Evolutionary conservation across 2,888 invertebrate species (phyloP).

Genomic region (Tryphoninae sp.): DNA sequence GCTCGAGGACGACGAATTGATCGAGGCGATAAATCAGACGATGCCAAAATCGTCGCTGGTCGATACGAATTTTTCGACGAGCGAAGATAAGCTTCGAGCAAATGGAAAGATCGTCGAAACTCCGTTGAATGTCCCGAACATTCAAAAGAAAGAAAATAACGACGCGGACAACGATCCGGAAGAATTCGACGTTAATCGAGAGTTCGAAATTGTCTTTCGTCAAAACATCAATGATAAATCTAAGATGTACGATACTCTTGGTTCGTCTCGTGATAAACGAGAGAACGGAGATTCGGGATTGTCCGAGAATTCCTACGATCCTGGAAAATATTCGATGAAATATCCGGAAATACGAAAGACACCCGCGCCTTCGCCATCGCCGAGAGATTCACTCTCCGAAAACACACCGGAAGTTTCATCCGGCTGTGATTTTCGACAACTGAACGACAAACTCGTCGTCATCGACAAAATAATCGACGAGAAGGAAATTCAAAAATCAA

Average conservation of each 20-base stretch:
- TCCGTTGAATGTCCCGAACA: not conserved
- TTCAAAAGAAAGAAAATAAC: conserved; percentile 8
- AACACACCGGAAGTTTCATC: not conserved
- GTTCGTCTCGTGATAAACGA: conserved; percentile 5
- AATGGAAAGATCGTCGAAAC: not conserved
- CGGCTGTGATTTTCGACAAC: conserved; percentile 37
- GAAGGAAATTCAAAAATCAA: conserved; percentile 32
- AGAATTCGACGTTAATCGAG: conserved; percentile 2
- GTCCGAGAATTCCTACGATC: conserved; percentile 18
- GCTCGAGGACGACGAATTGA: conserved; percentile 76
- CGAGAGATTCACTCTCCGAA: conserved; percentile 58
- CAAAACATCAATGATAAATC: conserved; percentile 4
- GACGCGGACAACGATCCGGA: not conserved
- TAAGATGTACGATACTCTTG: not conserved
- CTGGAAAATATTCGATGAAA: conserved; percentile 3
- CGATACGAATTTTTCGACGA: conserved; percentile 17
- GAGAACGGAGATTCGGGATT: conserved; percentile 17
- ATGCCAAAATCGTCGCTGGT: conserved; percentile 67
- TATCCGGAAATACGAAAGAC: conserved; percentile 65
- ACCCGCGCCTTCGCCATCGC: conserved; percentile 63
- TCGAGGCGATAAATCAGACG: conserved; percentile 76
- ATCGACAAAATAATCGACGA: conserved; percentile 53
- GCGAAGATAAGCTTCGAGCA: not conserved
- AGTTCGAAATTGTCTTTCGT: conserved; percentile 7
- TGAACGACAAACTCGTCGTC: conserved; percentile 58